Base-by-base conservation (phyloP, 2,797 vertebrate genomes). In the Crenichthys baileyi region DNA sequence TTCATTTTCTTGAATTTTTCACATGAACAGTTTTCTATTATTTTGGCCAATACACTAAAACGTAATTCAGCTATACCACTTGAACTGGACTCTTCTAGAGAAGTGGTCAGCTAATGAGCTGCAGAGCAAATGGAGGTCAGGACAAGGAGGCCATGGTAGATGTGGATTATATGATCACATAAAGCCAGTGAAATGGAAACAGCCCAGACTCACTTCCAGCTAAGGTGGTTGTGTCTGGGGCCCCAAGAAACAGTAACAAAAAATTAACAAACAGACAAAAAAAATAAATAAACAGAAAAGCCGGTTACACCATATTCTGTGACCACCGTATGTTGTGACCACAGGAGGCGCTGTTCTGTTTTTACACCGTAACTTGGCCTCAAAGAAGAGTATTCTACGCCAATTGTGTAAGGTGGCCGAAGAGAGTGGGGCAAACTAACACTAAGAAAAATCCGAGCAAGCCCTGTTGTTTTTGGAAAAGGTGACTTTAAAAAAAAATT, bases 141-240 rank as follows among this genome's bases (percentile, higher is more conserved):
- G 44, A 36, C 46, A 65, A 68, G 58, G 60, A 39, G 60, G 22
- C 65, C 11, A 75, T 51, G 73, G 60, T 51, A 46, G 58, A 65
- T 50, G 56, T 29, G 44, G 60, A 63, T 31, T 16, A 48, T 61
- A 39, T 61, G 56, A 46, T 53, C 24, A 29, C 73, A 22, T 75
- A 29, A 63, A 48, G 5, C 46, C 26, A 31, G n/a, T n/a, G 29
- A 75, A 75, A 65, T 36, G 44, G 46, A 29, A 75, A 44, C 9
- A 44, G 4, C 1, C 63, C 63, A 39, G 20, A 41, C 36, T 65
- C 63, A 11, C 63, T 39, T 41, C 36, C 22, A 20, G 31, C 63
- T 65, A 0, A 41, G 39, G 65, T 44, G 22, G 22, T 41, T 41
- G 31, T 41, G 20, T n/a, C 24, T 13, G 11, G 56, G 24, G n/a